Base-by-base conservation (phyloP, 2,888 invertebrate species). In the Stenodema calcarata region DNA sequence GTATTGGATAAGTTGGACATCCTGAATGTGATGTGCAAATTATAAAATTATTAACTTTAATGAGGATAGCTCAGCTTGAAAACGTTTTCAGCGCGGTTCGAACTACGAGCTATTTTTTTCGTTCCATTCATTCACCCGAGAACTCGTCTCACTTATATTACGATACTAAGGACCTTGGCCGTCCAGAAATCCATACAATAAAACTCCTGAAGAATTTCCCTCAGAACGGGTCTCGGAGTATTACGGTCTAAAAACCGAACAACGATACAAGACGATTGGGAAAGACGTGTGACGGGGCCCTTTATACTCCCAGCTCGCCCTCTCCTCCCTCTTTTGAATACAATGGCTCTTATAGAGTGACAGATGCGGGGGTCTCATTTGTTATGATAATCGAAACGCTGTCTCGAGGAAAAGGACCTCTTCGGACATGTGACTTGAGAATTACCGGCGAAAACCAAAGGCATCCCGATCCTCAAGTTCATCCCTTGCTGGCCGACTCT, bases 331-430 rank as follows among this genome's bases (percentile, higher is more conserved):
- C 18, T 69, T 84, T 84, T 84, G 84, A 84, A 84, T 84, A 84
- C 84, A 84, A 84, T 84, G 73, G 84, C 73, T 47, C 28, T 30
- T 41, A 73, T 16, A 30, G 84, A 44, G 73, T 84, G 73, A 84
- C 84, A 84, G 73, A 70, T 70, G 47, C 84, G 73, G 75, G 84
- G 84, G 84, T 47, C 84, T 84, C 84, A 84, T 84, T 84, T 84
- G 84, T 73, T 84, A 84, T 84, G 84, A 84, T 84, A 84, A 84
- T 84, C 73, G 84, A 84, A 73, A 84, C 84, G 75, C 73, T 73
- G 62, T 73, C 70, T 44, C 18, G 23, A 30, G 44, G 80, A 69
- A 82, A 82, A 42, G 82, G 82, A 69, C 62, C 82, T 30, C 35
- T 42, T 62, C 70, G 82, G 82, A 82, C 82, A 82, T 35, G 82